These are phyloP conservation scores for Cataglyphis cursor DNA, from an alignment of 2,888 invertebrate genomes.

Conservation along the genomic window DNA sequence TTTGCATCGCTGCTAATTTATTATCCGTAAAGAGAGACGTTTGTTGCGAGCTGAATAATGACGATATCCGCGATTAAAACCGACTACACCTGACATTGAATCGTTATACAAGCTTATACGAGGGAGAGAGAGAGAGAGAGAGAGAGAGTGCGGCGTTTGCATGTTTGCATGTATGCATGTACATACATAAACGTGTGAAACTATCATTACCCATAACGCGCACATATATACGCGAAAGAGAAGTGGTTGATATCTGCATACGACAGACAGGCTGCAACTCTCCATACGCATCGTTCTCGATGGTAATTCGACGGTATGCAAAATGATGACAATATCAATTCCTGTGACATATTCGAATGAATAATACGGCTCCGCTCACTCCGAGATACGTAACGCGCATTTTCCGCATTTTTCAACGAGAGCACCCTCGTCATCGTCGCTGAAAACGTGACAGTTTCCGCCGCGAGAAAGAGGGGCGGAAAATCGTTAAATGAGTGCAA, in stretches of 20 bases:
- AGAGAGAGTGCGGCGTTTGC: neutral
- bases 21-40: slow-evolving; percentile 4
- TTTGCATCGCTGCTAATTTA: slow-evolving; percentile 8
- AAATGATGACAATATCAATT: slow-evolving; percentile 49
- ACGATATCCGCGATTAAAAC: slow-evolving; percentile 26
- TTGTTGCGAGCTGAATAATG: neutral
- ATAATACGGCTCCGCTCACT: slow-evolving; percentile 55
- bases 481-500: neutral
- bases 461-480: neutral
- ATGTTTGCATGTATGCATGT: neutral
- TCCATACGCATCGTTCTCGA: slow-evolving; percentile 56
- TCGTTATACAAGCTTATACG: slow-evolving; percentile 15
- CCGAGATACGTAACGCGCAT: slow-evolving; percentile 36
- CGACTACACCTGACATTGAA: slow-evolving; percentile 31
- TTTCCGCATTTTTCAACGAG: slow-evolving; percentile 26
- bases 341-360: slow-evolving; percentile 51
- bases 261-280: slow-evolving; percentile 77
- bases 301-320: slow-evolving; percentile 49
- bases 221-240: slow-evolving; percentile 59
- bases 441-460: slow-evolving; percentile 15
- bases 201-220: neutral
- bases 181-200: neutral
- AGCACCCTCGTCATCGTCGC: slow-evolving; percentile 31
- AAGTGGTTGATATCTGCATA: slow-evolving; percentile 72
- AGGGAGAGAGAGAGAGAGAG: too few relatives aligned